Evolutionary conservation across 2,113 vertebrate species (phyloP).

Genomic region (Charina bottae): DNA sequence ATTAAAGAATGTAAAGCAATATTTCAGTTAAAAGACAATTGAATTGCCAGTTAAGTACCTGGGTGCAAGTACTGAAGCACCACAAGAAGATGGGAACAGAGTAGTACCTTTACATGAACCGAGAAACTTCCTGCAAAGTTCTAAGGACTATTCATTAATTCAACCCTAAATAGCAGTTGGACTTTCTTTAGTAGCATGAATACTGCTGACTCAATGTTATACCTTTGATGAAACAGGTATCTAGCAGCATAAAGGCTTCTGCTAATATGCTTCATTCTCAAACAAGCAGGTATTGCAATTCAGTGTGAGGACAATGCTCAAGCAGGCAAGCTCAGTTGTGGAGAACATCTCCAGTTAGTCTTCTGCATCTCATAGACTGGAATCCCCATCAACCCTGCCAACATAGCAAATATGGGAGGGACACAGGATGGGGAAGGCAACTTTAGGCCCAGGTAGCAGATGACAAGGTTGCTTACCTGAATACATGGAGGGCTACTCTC

Average conservation of each 20-base stretch:
- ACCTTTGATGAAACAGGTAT: background rate
- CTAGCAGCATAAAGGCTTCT: background rate
- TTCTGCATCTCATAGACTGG: background rate
- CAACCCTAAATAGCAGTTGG: background rate
- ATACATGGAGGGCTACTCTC: background rate
- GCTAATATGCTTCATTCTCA: background rate
- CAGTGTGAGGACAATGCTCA: background rate
- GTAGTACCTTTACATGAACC: background rate
- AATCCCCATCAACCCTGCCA: background rate
- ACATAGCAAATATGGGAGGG: background rate
- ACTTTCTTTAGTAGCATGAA: background rate
- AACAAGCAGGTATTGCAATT: background rate
- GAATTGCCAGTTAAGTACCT: background rate
- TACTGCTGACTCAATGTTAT: background rate
- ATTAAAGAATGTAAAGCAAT: conserved; percentile 56
- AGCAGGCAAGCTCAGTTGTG: background rate
- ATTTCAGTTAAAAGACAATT: conserved; percentile 33
- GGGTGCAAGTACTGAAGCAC: background rate
- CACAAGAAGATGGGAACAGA: background rate
- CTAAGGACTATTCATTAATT: background rate
- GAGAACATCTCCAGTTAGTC: background rate
- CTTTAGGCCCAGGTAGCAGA: background rate
- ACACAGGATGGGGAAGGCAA: background rate
- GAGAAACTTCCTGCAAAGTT: background rate
- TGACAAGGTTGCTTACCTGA: background rate